Conservation (phyloP, 2,797 vertebrate species). For the Sphenopsis melanotis region DNA sequence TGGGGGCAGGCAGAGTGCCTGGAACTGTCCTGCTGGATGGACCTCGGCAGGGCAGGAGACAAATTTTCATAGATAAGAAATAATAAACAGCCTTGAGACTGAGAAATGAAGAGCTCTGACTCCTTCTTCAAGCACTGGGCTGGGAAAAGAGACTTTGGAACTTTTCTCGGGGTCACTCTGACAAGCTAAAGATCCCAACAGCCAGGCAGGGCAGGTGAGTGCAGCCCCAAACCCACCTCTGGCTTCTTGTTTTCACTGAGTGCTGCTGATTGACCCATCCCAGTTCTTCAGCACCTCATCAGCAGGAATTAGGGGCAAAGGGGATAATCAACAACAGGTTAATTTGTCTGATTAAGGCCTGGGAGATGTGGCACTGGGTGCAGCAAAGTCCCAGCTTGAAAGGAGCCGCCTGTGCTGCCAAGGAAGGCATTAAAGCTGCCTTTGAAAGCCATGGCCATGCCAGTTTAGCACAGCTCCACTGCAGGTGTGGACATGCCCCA, state of each 20-base stretch:
- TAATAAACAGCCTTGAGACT: no score
- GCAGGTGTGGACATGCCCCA: not conserved
- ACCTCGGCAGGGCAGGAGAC: no score
- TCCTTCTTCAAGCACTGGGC: no score
- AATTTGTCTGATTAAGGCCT: not conserved
- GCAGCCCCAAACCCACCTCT: not conserved
- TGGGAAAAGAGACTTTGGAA: no score
- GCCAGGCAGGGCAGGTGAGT: fast-evolving
- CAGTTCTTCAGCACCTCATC: not conserved
- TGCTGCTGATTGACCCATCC: fast-evolving
- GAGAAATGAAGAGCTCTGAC: no score
- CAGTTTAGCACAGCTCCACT: not conserved
- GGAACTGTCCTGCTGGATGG: no score
- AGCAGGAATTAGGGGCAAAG: not conserved
- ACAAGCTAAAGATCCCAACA: fast-evolving
- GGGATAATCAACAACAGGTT: not conserved
- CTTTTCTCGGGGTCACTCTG: no score
- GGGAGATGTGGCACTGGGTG: not conserved
- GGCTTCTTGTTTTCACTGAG: fast-evolving
- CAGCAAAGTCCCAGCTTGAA: not conserved
- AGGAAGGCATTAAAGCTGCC: not conserved
- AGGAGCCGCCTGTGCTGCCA: not conserved
- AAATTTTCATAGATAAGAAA: no score
- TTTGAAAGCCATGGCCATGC: not conserved
- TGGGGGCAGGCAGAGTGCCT: no score